A percentile compares a stretch with the other conserved stretches of the same genome.
Conservation (phyloP, 2,888 invertebrate species). For the Notocelia uddmanniana region DNA sequence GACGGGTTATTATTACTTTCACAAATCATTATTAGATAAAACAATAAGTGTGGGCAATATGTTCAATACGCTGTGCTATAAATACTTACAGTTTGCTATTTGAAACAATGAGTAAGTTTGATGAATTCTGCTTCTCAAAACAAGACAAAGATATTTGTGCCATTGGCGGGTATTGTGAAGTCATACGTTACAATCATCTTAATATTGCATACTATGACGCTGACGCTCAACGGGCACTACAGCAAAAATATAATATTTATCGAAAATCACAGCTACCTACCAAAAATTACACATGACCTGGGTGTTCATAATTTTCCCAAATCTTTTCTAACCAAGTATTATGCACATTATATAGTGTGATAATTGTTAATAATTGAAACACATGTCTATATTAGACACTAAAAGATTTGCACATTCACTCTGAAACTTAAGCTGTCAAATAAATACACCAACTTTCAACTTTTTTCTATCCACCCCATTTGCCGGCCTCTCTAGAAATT, state of each 20-base stretch:
- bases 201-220: not conserved
- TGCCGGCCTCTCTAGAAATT: too few relatives aligned
- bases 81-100: not conserved
- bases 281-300: not conserved
- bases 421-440: too few relatives aligned
- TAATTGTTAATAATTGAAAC: too few relatives aligned
- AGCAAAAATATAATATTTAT: not conserved
- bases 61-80: not conserved
- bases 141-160: constrained; percentile 5
- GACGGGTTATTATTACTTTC: not conserved
- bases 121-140: not conserved
- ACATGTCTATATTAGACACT: too few relatives aligned
- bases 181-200: not conserved
- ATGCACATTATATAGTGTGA: too few relatives aligned
- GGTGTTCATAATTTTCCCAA: not conserved
- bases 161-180: not conserved
- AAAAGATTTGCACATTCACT: too few relatives aligned
- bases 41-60: constrained; percentile 2
- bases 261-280: constrained; percentile 18
- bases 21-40: not conserved
- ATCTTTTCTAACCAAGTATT: not conserved
- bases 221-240: not conserved
- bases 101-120: not conserved
- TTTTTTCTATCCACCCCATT: too few relatives aligned
- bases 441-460: too few relatives aligned